phyloP scores from a whole-genome alignment of 2,113 vertebrate species.

The Pyrgilauda ruficollis region DNA sequence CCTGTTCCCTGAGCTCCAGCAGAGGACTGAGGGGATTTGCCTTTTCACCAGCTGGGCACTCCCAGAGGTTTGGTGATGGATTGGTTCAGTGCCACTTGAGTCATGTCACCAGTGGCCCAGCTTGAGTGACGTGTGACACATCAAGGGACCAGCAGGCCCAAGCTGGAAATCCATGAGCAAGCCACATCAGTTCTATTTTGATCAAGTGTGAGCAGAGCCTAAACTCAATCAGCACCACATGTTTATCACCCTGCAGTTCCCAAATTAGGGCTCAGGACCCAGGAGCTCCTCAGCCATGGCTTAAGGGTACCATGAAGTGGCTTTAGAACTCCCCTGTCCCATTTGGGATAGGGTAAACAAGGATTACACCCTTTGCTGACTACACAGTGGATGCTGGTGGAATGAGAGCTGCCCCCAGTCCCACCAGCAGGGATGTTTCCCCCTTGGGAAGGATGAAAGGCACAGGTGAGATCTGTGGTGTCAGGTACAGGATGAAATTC shows the following conservation, averaged over 20 bases:
- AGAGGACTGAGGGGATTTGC: neutral
- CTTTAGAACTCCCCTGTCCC: neutral
- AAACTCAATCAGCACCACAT: neutral
- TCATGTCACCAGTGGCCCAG: neutral
- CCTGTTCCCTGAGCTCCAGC: neutral
- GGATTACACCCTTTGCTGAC: neutral
- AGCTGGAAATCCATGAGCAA: neutral
- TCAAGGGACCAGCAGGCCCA: neutral
- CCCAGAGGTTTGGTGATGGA: neutral
- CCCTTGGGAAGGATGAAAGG: neutral
- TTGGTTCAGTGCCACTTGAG: neutral
- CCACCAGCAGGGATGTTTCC: neutral
- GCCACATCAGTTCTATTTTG: neutral
- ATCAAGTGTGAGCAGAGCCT: neutral
- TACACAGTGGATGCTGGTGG: neutral
- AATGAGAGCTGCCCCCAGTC: neutral
- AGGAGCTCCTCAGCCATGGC: neutral
- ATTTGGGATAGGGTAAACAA: neutral
- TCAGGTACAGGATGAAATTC: neutral
- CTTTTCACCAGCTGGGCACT: neutral
- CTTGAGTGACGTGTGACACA: neutral
- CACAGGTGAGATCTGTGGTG: neutral
- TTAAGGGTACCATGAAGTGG: neutral
- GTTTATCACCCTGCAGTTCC: neutral
- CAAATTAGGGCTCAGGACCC: neutral